Percentiles rank a stretch among this genome's conserved stretches.
Conservation (phyloP, 2,113 vertebrate species). For the Tachycineta bicolor region DNA sequence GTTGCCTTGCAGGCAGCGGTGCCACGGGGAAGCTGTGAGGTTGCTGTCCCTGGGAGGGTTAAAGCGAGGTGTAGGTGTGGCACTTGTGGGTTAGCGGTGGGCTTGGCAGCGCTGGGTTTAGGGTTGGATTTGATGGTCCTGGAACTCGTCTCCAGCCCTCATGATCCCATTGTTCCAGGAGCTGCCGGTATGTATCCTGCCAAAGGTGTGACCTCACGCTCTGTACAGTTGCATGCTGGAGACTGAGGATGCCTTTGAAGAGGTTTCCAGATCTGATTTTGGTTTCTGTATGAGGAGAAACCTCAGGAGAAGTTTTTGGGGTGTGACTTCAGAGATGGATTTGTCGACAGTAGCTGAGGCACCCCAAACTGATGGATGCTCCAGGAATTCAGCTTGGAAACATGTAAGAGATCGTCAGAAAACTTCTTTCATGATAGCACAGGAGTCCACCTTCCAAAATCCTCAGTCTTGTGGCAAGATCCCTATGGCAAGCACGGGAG, state of each 20-base stretch:
- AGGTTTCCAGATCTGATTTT: neutral
- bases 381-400: neutral
- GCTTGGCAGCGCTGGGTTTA: neutral
- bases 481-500: fast-evolving
- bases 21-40: neutral
- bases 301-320: neutral
- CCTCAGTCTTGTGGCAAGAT: neutral
- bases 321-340: neutral
- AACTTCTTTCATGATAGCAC: neutral
- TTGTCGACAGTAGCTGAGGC: neutral
- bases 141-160: neutral
- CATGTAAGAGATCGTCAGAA: fast-evolving
- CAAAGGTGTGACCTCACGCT: fast-evolving
- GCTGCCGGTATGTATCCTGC: fast-evolving
- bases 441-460: neutral
- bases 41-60: too few species aligned
- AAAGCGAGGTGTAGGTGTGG: neutral
- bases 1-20: neutral
- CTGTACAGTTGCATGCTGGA: neutral
- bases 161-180: neutral
- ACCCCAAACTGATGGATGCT: neutral
- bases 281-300: neutral
- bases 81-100: neutral
- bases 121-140: fast-evolving
- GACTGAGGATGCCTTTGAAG: neutral